phyloP scores from a whole-genome alignment of 2,113 vertebrate species.

The Eublepharis macularius region DNA sequence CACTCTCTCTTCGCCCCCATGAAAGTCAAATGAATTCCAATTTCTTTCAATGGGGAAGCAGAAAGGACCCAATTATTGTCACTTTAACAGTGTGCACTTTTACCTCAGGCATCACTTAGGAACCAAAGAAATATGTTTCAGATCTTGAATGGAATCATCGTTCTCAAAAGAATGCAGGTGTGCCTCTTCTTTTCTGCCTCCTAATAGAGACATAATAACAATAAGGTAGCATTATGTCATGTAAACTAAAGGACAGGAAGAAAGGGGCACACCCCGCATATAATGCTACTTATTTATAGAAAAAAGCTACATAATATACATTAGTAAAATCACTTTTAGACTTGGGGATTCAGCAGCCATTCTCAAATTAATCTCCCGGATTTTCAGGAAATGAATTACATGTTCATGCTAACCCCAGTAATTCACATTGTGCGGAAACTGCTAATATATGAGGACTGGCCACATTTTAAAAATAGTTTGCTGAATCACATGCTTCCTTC shows the following conservation, averaged over 20 bases:
- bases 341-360: constrained; percentile 49
- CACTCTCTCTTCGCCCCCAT: constrained; percentile 20
- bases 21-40: constrained; percentile 76
- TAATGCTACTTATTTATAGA: constrained; percentile 20
- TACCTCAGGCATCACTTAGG: constrained; percentile 68
- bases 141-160: constrained; percentile 56
- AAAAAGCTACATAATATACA: constrained; percentile 41
- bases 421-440: not conserved
- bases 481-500: too few species aligned
- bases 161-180: constrained; percentile 40
- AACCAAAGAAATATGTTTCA: constrained; percentile 68
- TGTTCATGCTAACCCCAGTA: not conserved
- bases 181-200: not conserved
- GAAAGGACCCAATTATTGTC: constrained; percentile 73
- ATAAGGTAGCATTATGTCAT: constrained; percentile 26
- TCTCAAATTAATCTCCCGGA: constrained; percentile 46
- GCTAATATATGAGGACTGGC: too few species aligned
- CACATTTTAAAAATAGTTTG: too few species aligned
- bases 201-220: not conserved
- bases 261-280: constrained; percentile 18
- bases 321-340: constrained; percentile 31
- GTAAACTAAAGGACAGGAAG: constrained; percentile 41
- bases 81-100: constrained; percentile 65
- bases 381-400: constrained; percentile 2
- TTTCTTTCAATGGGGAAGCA: constrained; percentile 66